Base-by-base conservation (phyloP, 2,113 vertebrate genomes). In the Dissostichus mawsoni region DNA sequence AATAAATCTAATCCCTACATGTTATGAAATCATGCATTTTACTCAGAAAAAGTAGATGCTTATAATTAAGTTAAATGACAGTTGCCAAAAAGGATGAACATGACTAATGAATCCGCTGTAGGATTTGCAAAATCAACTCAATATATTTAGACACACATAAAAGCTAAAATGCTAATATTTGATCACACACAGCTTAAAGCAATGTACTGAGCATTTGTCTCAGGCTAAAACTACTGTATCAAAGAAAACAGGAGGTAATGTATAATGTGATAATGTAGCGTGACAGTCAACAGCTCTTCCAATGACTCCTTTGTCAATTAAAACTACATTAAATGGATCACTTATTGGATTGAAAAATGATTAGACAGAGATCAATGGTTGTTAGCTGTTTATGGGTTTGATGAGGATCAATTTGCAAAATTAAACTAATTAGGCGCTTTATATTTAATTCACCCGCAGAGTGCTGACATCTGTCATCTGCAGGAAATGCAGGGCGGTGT, bases 311-410 rank as follows among this genome's bases (percentile, higher is more conserved):
- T 41, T 57, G 33, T 84, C 81, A 84, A 53, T 70, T 71, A 75
- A 58, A 88, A 69, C 17, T 53, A 23, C 69, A 74, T 67, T 4
- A 72, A 80, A 69, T 64, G 6, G 53, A 63, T 86, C 23, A 20
- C 23, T 44, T 25, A 78, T 77, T 76, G 57, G 48, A 78, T 80
- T 45, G 69, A 33, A 73, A 74, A 41, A 76, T 58, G 36, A 88
- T 82, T 61, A 50, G 48, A 69, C n/a, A n/a, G 23, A 71, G 69
- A 84, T 82, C 80, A 72, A 73, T 81, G 13, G 12, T 23, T 80
- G 18, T 53, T 74, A 18, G 73, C 59, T 44, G 53, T 55, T 76
- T 59, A 50, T 74, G 62, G 14, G 20, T 71, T 81, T 61, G 18
- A 63, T 63, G 29, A 58, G 20, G 69, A 84, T 87, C 53, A 55